Evolutionary conservation across 1,140 invertebrate genomes (phyloP), one percentile per base, ranked within the genome.

Genomic region (Solenopsis invicta): DNA sequence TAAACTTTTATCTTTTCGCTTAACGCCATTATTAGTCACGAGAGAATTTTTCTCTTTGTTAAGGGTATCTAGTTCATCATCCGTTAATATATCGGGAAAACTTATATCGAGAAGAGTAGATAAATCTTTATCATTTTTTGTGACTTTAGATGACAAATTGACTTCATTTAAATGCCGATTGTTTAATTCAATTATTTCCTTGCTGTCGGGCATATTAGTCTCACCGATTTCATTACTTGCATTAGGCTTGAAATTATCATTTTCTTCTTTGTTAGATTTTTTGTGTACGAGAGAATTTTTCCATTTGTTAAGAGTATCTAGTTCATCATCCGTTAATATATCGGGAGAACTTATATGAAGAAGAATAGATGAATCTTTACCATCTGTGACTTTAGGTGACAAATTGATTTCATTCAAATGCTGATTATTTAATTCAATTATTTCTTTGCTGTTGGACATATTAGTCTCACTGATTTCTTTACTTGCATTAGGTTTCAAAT

Each of bases 301-400:
- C n/a, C n/a, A n/a, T n/a, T n/a, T n/a, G n/a, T n/a, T n/a, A n/a
- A n/a, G n/a, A n/a, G n/a, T n/a, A n/a, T n/a, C n/a, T n/a, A n/a
- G 72, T 61, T 88, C 76, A 34, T 74, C 59, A 2, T 81, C 56
- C 21, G 8, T 29, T 24, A 21, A 29, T 13, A 89, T 24, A 76
- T 89, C 86, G 4, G 71, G 45, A 59, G n/a, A 75, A 21, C 62
- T 89, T 34, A 50, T 13, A 9, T 89, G 54, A 12, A 89, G 62
- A 10, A 87, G 72, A 24, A 62, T 62, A 52, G 29, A 59, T 0
- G 50, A 48, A 75, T 62, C 4, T 72, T n/a, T 34, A 24, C 13
- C 6, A 29, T 81, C 37, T n/a, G 18, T 18, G 1, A 69, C 18
- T 59, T 50, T 21, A 37, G 18, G 18, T 74, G 54, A 24, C 21